Evolutionary conservation across 2,888 invertebrate genomes (phyloP).

Genomic region (Sisyra nigra): DNA sequence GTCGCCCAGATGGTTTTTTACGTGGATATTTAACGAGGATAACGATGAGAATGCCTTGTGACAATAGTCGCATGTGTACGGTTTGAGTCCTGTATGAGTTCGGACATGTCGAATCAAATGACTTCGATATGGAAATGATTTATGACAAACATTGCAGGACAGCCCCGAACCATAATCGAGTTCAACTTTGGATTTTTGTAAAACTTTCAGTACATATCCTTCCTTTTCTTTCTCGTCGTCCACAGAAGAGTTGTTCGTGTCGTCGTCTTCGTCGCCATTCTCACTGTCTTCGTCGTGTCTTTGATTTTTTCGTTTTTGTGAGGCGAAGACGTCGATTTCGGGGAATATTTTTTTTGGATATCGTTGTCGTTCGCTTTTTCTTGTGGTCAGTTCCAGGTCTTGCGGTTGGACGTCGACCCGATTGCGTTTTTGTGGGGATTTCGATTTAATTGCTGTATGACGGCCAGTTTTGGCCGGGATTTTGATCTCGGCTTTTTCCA

Average conservation of each 20-base stretch:
- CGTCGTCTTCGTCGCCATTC: background rate
- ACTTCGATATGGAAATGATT: conserved; percentile 8
- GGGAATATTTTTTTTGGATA: conserved; percentile 9
- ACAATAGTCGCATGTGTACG: conserved; percentile 5
- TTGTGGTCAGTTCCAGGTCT: conserved; percentile 4
- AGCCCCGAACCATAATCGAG: conserved; percentile 3
- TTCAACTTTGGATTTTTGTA: background rate
- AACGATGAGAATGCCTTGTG: conserved; percentile 4
- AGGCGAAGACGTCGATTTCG: conserved; percentile 6
- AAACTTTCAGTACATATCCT: background rate
- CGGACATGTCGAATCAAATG: conserved; percentile 8
- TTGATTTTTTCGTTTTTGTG: conserved; percentile 5
- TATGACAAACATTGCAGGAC: conserved; percentile 7
- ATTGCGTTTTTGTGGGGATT: conserved; percentile 7
- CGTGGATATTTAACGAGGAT: conserved; percentile 5
- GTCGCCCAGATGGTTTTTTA: conserved; percentile 6
- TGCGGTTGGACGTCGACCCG: conserved; percentile 1
- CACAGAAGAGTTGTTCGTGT: background rate
- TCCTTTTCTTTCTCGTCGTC: background rate
- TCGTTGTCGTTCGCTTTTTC: conserved; percentile 8
- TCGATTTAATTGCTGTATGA: conserved; percentile 8
- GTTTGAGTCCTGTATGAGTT: conserved; percentile 6
- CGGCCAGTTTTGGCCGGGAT: conserved; percentile 7
- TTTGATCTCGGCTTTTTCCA: background rate
- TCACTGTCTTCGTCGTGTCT: background rate